Base-by-base conservation (phyloP, 2,888 invertebrate genomes). In the Apamea sordens region DNA sequence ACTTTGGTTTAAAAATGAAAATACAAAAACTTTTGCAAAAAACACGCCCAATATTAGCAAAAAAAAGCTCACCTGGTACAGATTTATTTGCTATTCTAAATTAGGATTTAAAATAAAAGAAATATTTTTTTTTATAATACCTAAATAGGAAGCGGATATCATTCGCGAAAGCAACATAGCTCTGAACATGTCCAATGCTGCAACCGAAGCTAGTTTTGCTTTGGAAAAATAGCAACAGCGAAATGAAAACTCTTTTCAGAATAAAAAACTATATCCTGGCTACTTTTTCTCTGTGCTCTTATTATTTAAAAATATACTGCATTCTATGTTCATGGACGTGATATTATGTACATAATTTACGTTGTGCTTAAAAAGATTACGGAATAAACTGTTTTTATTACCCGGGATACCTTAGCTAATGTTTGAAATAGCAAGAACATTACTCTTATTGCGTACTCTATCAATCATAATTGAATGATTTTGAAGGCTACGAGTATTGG, bases 161-260 rank as follows among this genome's bases (percentile, higher is more conserved):
- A 76, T 64, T 71, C 56, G 32, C 24, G 28, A 56, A 50, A 59
- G 63, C 68, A 69, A 81, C 64, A 73, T 28, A 63, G 56, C 59
- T 83, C 28, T 24, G 64, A 70, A 76, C 41, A 71, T 50, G 71
- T 71, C 77, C 67, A 56, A 75, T 63, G 67, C 41, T 70, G 63
- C 75, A 68, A 15, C 70, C 21, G 11, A 71, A 76, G 64, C 73
- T 68, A 73, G 78, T 68, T 83, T 86, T 76, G 41, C 61, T 83
- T 79, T 83, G 70, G 44, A 56, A 76, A 85, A 85, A 86, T 68
- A 69, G 71, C 73, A 79, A 85, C 41, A 68, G 72, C 44, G 41
- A 76, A 85, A 79, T 86, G 67, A 83, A 86, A 77, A 68, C 67
- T 76, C 32, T 86, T 79, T 85, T 76, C 67, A 47, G 36, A 83